Evolutionary conservation across 2,113 vertebrate species (phyloP), one percentile per base, ranked within the genome.

Genomic region (Miniopterus natalensis): DNA sequence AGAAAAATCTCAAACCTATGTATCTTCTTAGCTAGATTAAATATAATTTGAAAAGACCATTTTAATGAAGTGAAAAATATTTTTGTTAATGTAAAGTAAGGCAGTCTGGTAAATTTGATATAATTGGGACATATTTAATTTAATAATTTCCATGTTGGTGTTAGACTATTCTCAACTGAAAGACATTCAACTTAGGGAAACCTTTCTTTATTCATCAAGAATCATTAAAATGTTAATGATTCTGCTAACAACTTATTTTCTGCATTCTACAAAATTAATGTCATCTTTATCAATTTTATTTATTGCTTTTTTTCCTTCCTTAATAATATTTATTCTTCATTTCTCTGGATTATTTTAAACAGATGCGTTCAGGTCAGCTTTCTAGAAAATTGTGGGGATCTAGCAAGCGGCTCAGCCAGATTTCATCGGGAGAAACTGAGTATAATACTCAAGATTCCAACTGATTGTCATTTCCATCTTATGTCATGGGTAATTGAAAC

Each of bases 381-480:
- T 99, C 99, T 59, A 98, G 99, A 98, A 99, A 99, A 98, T 98
- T 99, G 94, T 99, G 99, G 99, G 99, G 99, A 97, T 99, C 99
- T 98, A 99, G 99, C 98, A 99, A 99, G 98, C 98, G 99, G 63
- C 98, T 99, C 98, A 99, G 98, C 97, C 99, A 99, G 98, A 99
- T 99, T 97, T 99, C 99, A 92, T 99, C 99, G 93, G 99, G 99
- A 97, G 99, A 99, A 98, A 99, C 99, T 57, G 99, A 99, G 98
- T 99, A 99, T 99, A 99, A 99, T 98, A 99, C 99, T 97, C 99
- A 99, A 98, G 98, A 98, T 97, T 98, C 96, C 97, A 98, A 98
- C 97, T 99, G 99, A 99, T 98, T 98, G 88, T 98, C 97, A 88
- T 96, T 98, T 96, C 97, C 95, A 53, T 91, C 94, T 96, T 97